phyloP scores from a whole-genome alignment of 2,888 invertebrate species.

The Liodrosophila aerea region DNA sequence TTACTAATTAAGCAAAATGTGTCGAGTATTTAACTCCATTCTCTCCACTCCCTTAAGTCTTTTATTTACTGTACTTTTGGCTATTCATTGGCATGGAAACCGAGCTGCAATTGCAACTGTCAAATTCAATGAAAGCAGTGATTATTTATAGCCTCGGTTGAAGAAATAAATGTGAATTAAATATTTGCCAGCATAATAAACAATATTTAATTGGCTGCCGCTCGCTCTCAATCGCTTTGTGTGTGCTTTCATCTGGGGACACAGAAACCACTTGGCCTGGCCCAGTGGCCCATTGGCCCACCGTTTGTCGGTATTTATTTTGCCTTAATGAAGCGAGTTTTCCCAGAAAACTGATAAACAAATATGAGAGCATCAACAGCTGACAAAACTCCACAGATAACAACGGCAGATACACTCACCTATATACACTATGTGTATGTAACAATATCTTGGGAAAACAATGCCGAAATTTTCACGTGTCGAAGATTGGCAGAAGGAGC shows the following conservation, averaged over 20 bases:
- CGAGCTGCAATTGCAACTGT: conserved; percentile 25
- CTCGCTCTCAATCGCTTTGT: not conserved
- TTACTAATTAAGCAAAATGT: too few relatives aligned
- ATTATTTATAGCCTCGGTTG: conserved; percentile 46
- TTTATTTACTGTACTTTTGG: too few relatives aligned
- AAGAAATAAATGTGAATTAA: conserved; percentile 34
- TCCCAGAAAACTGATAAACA: conserved; percentile 65
- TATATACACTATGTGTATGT: not conserved
- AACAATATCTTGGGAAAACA: conserved; percentile 9
- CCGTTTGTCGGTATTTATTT: conserved; percentile 59
- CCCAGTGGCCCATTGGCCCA: conserved; percentile 57
- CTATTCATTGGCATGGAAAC: conserved; percentile 25
- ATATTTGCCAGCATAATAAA: conserved; percentile 40
- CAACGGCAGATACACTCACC: not conserved
- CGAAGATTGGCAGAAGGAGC: conserved; percentile 27
- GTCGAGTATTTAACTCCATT: too few relatives aligned
- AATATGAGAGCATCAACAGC: conserved; percentile 68
- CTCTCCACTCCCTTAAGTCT: too few relatives aligned
- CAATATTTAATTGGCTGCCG: conserved; percentile 50
- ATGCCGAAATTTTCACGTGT: conserved; percentile 27
- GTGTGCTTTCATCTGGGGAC: conserved; percentile 35
- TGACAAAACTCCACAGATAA: conserved; percentile 29
- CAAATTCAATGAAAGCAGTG: conserved; percentile 55
- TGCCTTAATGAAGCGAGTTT: conserved; percentile 66
- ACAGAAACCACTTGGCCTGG: conserved; percentile 60